Evolutionary conservation across 1,140 invertebrate genomes (phyloP), one percentile per base, ranked within the genome.

Genomic region (Dysdera silvatica): DNA sequence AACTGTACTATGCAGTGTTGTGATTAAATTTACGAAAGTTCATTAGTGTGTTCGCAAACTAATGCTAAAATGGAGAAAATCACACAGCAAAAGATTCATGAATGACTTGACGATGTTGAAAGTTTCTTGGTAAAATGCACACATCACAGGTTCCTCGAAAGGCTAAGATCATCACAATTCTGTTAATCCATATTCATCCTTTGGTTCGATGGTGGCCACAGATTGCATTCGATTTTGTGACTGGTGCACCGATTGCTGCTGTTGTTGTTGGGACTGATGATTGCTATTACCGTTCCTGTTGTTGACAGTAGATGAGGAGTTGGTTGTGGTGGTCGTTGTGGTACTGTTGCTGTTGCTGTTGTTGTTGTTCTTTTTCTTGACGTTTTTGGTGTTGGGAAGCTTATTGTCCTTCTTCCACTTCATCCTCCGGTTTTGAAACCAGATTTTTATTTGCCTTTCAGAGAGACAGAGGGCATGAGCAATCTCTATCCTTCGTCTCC

Each of bases 371-470:
- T 73, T 73, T 45, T 73, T 73, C 54, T 91, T 83, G 14, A 94
- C 90, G 77, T 95, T 95, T 80, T 95, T 95, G 70, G 92, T 95
- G 80, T 95, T 95, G 41, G 92, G 92, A 68, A 95, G 80, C 79
- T 95, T 95, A 81, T 95, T 94, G 82, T 96, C 92, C 76, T 97
- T 96, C 79, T 96, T 96, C 87, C 88, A 95, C 76, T 96, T 97
- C 93, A 97, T 97, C 55, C 87, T 68, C 52, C 69, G 58, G 55
- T 73, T 73, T 75, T 95, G 91, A 74, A 95, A 95, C 94, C 94
- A 97, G 73, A 97, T 97, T 83, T 98, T 98, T 71, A 97, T 97
- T 80, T 97, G 95, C 68, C 95, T 81, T 75, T 98, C 95, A 29
- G 90, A 93, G 65, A 97, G 80, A 73, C 91, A 90, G 74, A 97